Evolutionary conservation across 1,140 invertebrate genomes (phyloP), one percentile per base, ranked within the genome.

Genomic region (Ylistrum balloti): DNA sequence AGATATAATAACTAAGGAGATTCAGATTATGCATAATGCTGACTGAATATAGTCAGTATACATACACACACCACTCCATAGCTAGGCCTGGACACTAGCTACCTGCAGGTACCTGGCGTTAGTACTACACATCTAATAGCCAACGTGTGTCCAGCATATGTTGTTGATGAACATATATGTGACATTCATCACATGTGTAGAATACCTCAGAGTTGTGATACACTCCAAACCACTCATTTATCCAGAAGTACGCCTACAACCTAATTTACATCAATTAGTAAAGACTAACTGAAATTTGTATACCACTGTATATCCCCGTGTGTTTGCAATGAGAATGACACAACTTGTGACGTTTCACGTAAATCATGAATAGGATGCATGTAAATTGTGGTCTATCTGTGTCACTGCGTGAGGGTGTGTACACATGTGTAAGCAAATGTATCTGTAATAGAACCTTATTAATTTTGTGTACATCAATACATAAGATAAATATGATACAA

Each of bases 171-270:
- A 28, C n/a, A 11, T 28, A 74, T 20, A 74, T 74, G n/a, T 74
- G 20, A 74, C 56, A 74, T 74, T 74, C 56, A 74, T 74, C 56
- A n/a, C 56, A 74, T 74, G 56, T 74, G 56, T 74, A 28, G 56
- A n/a, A 74, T 74, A 28, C 56, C 56, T 74, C 7, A 1, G 17
- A 28, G 56, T 74, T n/a, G n/a, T n/a, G n/a, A 45, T 45, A 74
- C 22, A 74, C 56, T 74, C 56, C n/a, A 38, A 13, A 13, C 35
- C 35, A 7, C 35, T 38, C 56, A 74, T 74, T n/a, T 74, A 74
- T 74, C 56, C 28, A 74, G 9, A 28, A 28, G 56, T 74, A 74
- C 5, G 22, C 22, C n/a, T n/a, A n/a, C n/a, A n/a, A n/a, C n/a
- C 56, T 45, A 45, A 17, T 45, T 45, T 13, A 17, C 41, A 45